These are phyloP conservation scores for Calyptommatus sinebrachiatus DNA, from an alignment of 2,113 vertebrate genomes.

Conservation along the genomic window DNA sequence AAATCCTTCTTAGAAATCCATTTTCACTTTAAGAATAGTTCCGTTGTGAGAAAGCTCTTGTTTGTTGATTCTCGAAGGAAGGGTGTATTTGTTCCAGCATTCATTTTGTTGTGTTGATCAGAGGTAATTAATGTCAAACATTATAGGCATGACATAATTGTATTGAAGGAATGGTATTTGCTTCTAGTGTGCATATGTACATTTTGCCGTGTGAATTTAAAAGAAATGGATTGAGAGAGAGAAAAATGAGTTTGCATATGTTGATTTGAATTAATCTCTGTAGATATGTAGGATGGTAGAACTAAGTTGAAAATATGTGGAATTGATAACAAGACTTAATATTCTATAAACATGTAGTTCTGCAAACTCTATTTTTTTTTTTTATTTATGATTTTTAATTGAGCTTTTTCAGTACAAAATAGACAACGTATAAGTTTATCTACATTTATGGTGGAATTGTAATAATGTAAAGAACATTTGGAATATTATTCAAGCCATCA, in stretches of 20 bases:
- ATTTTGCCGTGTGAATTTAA: not conserved
- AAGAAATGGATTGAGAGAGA: not conserved
- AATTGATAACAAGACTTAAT: not conserved
- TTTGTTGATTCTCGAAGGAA: conserved; percentile 44
- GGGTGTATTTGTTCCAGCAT: conserved; percentile 55
- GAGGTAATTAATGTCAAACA: conserved; percentile 44
- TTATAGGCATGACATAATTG: conserved; percentile 43
- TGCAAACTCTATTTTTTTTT: too few species aligned
- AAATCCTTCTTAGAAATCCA: conserved; percentile 36
- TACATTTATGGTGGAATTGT: too few species aligned
- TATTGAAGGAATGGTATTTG: conserved; percentile 31
- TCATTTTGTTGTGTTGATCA: conserved; percentile 53
- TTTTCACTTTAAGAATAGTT: conserved; percentile 24
- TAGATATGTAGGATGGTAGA: not conserved
- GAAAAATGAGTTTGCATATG: not conserved
- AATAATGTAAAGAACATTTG: too few species aligned
- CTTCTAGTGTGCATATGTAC: not conserved
- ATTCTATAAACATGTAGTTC: not conserved
- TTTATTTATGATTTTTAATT: too few species aligned
- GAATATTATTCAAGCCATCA: too few species aligned
- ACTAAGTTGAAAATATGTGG: not conserved
- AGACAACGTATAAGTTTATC: too few species aligned
- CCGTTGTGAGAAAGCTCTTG: conserved; percentile 34
- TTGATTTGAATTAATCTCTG: accelerated
- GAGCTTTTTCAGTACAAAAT: too few species aligned